Evolutionary conservation across 64 coral and sea anemone species (phyloP), one percentile per base, ranked within the genome.

Genomic region (Trachythela sp.): DNA sequence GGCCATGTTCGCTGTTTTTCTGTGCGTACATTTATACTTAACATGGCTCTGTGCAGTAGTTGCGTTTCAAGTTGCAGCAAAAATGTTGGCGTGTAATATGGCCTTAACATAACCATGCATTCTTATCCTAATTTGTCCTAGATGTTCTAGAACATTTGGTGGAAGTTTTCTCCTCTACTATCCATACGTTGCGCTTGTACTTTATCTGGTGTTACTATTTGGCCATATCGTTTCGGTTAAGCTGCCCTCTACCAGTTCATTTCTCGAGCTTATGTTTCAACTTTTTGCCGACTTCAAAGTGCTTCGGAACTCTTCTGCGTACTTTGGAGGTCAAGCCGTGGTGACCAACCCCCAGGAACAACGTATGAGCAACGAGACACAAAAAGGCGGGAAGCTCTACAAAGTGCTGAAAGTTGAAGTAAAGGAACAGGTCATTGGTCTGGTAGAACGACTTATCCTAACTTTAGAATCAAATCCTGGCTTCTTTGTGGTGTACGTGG

Each of bases 101-200:
- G 42, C 11, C 42, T 45, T 6, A 45, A 45, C 42, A 45, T 45
- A 45, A 45, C 42, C 11, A 6, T 11, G 42, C 42, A n/a, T n/a
- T n/a, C n/a, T n/a, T n/a, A n/a, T n/a, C n/a, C n/a, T n/a, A n/a
- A 27, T 64, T 64, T 27, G 4, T 64, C 13, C 22, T 27, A 64
- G 75, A 35, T 80, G 75, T 36, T 80, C 75, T 10, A 80, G 75
- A 80, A 80, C 37, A 35, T 80, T 80, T 35, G 75, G 75, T 34
- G 75, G 75, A 17, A 80, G 75, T 80, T 80, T 80, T 36, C 75
- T 80, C 10, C 75, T 80, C 32, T 80, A 80, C 34, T 80, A 80
- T 80, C 75, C 75, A 30, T 80, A 80, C 30, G 15, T 80, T 17
- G 37, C 37, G 8, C 75, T 80, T 37, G 75, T 80, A 15, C 10